These are phyloP conservation scores for Drosophila formosana DNA, from an alignment of 2,888 invertebrate species.

Conservation along the genomic window DNA sequence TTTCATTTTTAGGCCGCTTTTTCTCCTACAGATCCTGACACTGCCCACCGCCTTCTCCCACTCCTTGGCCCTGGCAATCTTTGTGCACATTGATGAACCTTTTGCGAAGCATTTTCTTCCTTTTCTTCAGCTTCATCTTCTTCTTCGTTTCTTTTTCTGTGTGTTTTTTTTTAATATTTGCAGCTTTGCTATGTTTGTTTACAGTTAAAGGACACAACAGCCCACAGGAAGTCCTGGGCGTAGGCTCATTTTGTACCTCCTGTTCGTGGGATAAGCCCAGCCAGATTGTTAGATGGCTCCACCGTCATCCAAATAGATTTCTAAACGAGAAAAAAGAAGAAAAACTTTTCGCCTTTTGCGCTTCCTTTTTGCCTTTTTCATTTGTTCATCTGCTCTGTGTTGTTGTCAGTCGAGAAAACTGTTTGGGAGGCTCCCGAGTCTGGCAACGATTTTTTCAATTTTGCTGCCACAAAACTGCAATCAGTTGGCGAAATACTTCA, in stretches of 20 bases:
- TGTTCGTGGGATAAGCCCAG: conserved; percentile 55
- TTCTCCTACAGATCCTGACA: conserved; percentile 15
- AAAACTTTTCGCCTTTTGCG: conserved; percentile 56
- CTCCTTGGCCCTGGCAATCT: conserved; percentile 32
- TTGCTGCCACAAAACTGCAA: conserved; percentile 38
- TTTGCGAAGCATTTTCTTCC: conserved; percentile 42
- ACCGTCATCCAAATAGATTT: conserved; percentile 53
- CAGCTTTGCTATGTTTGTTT: conserved; percentile 69
- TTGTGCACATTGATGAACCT: conserved; percentile 64
- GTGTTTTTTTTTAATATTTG: conserved; percentile 59
- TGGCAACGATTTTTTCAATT: conserved; percentile 46
- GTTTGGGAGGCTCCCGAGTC: background rate
- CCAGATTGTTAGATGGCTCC: conserved; percentile 30
- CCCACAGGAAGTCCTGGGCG: conserved; percentile 55
- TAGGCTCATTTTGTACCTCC: conserved; percentile 53
- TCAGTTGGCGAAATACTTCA: conserved; percentile 51
- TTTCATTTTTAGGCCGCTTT: conserved; percentile 64
- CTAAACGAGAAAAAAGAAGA: conserved; percentile 37
- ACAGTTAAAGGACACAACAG: conserved; percentile 64
- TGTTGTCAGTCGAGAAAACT: conserved; percentile 32
- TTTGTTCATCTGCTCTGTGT: conserved; percentile 38
- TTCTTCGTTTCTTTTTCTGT: conserved; percentile 10
- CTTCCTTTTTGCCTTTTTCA: conserved; percentile 34
- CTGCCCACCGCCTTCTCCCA: background rate
- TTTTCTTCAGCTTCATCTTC: conserved; percentile 2